Base-by-base conservation (phyloP, 2,888 invertebrate genomes). In the Oxyteleia sp. region DNA sequence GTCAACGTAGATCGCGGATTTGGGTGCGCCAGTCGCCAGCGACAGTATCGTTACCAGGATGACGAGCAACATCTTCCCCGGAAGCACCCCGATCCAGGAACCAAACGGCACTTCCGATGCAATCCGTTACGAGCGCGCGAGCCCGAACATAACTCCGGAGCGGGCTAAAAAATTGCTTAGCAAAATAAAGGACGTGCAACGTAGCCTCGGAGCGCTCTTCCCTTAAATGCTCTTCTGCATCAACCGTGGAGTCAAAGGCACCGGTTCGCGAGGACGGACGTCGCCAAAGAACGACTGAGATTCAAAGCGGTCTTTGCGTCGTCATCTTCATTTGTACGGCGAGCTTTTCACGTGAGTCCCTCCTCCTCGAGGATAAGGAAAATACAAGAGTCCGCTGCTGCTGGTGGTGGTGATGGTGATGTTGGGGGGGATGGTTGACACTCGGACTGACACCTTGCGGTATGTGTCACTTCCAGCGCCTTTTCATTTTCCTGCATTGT, bases 21-120 rank as follows among this genome's bases (percentile, higher is more conserved):
- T 75, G 41, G 82, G 66, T 43, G 79, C 80, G 64, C 82, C 75
- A 32, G 61, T 71, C 79, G 72, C 80, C 68, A 85, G 74, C 72
- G 80, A 72, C 66, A 85, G 57, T 38, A 68, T 51, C 79, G 72
- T 55, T 20, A 82, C 3, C 57, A 76, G 57, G 20, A 79, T 45
- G 69, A 76, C 63, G 38, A 82, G 74, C 72, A 71, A 64, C 85
- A 85, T 82, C 79, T 80, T 82, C 43, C n/a, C 23, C 43, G 53
- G 51, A 61, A 45, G 29, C 35, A 51, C 72, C 51, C 72, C 57
- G 38, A 53, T 59, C 32, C 35, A 23, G 35, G 15, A 78, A 59
- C 68, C 41, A 63, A 55, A 74, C 63, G 68, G 63, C 78, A 76
- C 76, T 71, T 47, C 64, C 68, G 47, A 53, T 29, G 2, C 16